Conservation (phyloP, 1,140 invertebrate genomes). For the Prorops nasuta region DNA sequence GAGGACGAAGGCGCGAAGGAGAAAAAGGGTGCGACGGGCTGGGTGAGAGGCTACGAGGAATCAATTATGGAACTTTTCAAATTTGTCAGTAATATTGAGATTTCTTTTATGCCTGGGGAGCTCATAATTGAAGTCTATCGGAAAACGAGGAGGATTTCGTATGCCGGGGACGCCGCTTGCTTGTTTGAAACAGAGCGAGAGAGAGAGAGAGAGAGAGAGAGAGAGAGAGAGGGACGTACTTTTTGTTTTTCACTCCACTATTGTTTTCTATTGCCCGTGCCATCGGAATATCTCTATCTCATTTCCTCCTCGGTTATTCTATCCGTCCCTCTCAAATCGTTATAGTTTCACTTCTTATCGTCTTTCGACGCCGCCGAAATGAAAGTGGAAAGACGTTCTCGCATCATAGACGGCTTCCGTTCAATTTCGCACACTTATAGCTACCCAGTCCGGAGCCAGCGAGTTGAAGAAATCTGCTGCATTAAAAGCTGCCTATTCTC, state of each 20-base stretch:
- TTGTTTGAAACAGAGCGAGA: constrained; percentile 12
- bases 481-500: constrained; percentile 8
- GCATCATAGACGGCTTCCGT: constrained; percentile 42
- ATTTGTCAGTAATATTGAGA: constrained; percentile 59
- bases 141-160: constrained; percentile 28
- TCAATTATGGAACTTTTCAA: constrained; percentile 59
- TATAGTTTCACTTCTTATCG: too few species aligned
- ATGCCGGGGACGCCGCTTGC: background rate
- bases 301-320: background rate
- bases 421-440: constrained; percentile 41
- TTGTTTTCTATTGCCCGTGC: constrained; percentile 48
- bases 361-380: constrained; percentile 16
- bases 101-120: constrained; percentile 53
- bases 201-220: constrained; percentile 18
- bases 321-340: constrained; percentile 3
- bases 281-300: constrained; percentile 19
- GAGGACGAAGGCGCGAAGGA: background rate
- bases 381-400: constrained; percentile 24
- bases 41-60: constrained; percentile 38
- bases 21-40: background rate
- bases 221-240: constrained; percentile 33
- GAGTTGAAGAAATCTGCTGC: constrained; percentile 27
- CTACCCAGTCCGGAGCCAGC: constrained; percentile 8
- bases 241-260: constrained; percentile 54
- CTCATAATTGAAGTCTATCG: constrained; percentile 57